phyloP scores from a whole-genome alignment of 1,140 invertebrate genomes.

The Drosophila albomicans region DNA sequence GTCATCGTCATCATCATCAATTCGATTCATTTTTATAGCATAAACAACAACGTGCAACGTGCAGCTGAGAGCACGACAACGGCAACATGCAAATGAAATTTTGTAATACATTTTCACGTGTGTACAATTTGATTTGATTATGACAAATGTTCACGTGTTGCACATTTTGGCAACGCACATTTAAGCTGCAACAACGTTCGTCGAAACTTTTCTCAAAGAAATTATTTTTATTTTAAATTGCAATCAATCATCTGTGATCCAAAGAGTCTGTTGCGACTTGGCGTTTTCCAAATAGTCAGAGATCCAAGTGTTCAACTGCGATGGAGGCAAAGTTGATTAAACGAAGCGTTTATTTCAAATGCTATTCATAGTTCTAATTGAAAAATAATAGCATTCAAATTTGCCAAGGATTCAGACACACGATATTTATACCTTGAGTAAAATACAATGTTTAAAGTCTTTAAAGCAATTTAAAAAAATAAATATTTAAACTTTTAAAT shows the following conservation, averaged over 20 bases:
- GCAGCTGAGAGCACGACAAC: slow-evolving; percentile 8
- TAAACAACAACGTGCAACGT: slow-evolving; percentile 15
- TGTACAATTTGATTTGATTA: slow-evolving; percentile 56
- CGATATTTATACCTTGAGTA: too few species aligned
- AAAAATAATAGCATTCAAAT: too few species aligned
- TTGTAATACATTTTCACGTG: slow-evolving; percentile 39
- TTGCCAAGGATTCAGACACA: too few species aligned
- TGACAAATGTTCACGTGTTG: slow-evolving; percentile 52
- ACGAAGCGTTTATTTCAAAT: too few species aligned
- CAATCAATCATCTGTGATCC: slow-evolving; percentile 2
- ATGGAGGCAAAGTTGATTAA: too few species aligned
- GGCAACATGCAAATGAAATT: slow-evolving; percentile 43
- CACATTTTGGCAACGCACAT: slow-evolving; percentile 32
- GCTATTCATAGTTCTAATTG: too few species aligned
- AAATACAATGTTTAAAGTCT: too few species aligned
- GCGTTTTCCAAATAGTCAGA: background rate
- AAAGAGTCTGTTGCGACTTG: background rate
- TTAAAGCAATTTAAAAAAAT: too few species aligned
- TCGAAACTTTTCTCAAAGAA: background rate
- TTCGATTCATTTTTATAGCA: slow-evolving; percentile 46
- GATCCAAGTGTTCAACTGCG: too few species aligned
- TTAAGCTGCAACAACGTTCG: background rate
- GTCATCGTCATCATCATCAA: slow-evolving; percentile 34
- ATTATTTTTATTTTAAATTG: slow-evolving; percentile 6
- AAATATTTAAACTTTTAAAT: too few species aligned